Evolutionary conservation across 2,113 vertebrate species (phyloP), one percentile per base, ranked within the genome.

Genomic region (Cettia cetti): DNA sequence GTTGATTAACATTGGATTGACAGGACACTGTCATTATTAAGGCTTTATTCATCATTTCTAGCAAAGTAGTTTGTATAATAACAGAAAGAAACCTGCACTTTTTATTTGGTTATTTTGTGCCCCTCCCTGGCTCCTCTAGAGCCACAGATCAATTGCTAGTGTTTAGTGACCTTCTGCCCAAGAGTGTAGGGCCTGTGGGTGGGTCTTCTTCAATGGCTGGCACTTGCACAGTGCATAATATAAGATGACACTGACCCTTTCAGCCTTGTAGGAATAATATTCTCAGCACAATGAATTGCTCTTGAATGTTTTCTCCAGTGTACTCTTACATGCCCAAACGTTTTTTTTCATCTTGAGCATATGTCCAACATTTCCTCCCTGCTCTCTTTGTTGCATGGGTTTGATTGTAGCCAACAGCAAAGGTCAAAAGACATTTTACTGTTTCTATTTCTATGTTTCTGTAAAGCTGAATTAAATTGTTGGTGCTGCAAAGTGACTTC

Each of bases 321-420:
- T 64, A 27, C 39, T 83, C 69, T 66, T 89, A 81, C 49, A 60
- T 39, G 47, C 22, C 27, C 64, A 40, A 86, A 50, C 18, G 18
- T 65, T 75, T 82, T 90, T 93, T 88, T 63, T 86, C 24, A 30
- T 82, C 47, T 85, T 64, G 57, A 88, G 27, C 0, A 0, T 60
- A 70, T 89, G 81, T 91, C 88, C 40, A 86, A 26, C 63, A 80
- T 84, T 94, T 91, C 50, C 37, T 63, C 53, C 76, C 72, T 84
- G 64, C 77, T 84, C 28, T 82, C 69, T 69, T 72, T 80, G 37
- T 78, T 75, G 37, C 52, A 47, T 31, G 53, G 64, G 49, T 94
- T 96, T 93, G 88, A 92, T n/a, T 71, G 42, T 87, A 90, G 68
- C 91, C 89, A 96, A 82, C 56, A 91, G 91, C 86, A 96, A 94